A percentile compares a stretch with the other conserved stretches of the same genome.
Evolutionary conservation across 2,888 invertebrate species (phyloP).

Genomic region (Bombylius discolor): DNA sequence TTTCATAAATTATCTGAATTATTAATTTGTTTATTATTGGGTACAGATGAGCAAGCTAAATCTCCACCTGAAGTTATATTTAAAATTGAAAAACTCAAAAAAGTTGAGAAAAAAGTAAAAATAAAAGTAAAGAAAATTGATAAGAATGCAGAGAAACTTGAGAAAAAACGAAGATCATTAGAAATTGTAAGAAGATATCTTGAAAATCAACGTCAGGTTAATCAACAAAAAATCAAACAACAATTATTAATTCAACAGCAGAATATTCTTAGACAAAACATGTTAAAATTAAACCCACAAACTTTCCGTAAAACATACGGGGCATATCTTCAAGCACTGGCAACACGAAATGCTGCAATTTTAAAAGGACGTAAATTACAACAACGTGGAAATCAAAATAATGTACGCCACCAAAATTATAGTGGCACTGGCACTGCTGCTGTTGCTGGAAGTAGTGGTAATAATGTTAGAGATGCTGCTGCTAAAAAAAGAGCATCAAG

Average conservation of each 20-base stretch:
- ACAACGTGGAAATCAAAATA: too few species aligned
- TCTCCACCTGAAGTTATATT: neutral
- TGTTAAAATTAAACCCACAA: too few species aligned
- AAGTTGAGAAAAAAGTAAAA: neutral
- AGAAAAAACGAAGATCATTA: neutral
- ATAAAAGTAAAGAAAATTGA: too few species aligned
- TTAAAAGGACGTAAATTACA: too few species aligned
- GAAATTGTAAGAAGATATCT: conserved; percentile 9
- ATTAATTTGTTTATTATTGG: conserved; percentile 30
- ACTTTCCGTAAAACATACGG: too few species aligned
- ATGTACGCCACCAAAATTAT: neutral
- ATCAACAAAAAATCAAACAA: conserved; percentile 7
- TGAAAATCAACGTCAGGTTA: conserved; percentile 11
- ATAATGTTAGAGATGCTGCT: neutral
- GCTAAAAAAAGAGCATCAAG: conserved; percentile 5
- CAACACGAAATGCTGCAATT: too few species aligned
- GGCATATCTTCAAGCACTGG: too few species aligned
- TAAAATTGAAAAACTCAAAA: neutral
- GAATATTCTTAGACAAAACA: too few species aligned
- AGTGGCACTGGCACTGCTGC: neutral
- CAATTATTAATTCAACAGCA: too few species aligned
- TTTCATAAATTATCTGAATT: conserved; percentile 32
- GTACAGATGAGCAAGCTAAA: conserved; percentile 28
- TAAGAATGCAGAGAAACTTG: neutral
- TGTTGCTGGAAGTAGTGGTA: conserved; percentile 1